Evolutionary conservation across 2,888 invertebrate genomes (phyloP), one percentile per base, ranked within the genome.

Genomic region (Cheilosia vernalis): DNA sequence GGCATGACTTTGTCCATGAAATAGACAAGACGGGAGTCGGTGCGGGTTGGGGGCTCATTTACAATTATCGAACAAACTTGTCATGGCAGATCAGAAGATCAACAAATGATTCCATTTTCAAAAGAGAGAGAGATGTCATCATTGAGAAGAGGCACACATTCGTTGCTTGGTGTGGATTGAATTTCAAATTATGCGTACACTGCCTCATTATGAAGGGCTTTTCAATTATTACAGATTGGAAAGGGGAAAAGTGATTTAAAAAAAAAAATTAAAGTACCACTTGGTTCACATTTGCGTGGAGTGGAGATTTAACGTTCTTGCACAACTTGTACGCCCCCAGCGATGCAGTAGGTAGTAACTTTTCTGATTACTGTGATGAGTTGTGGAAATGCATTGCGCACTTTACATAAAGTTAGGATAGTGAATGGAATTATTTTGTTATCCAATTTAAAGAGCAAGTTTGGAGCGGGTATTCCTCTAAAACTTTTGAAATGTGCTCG

Each of bases 21-120:
- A 72, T 13, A 66, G 60, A 51, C 58, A 37, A 37, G n/a, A n/a
- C 9, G 44, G 17, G 10, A 13, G 30, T 9, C 7, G 5, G 19
- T 19, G 24, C 30, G 56, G 40, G 30, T 30, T 42, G 60, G 58
- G 58, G 15, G 49, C 67, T 84, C 83, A 72, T 83, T 83, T 78
- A 73, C 83, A 73, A 83, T 83, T 78, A 83, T 78, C 67, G 49
- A 78, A 83, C 47, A 60, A 51, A 79, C 73, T 67, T 83, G 78
- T 73, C 79, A 73, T 69, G 61, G 47, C 33, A 84, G 73, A 84
- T 84, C 83, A 79, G 61, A 27, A 79, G 78, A 79, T 78, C 79
- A 79, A 73, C 78, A 81, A 79, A 74, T 73, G 73, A 83, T 73
- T 78, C 79, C 58, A 60, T 37, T 37, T 37, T 37, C 37, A 37